Conservation (phyloP, 37 sponge, comb jelly and placozoan species). For the Lycopodina hypogea region DNA sequence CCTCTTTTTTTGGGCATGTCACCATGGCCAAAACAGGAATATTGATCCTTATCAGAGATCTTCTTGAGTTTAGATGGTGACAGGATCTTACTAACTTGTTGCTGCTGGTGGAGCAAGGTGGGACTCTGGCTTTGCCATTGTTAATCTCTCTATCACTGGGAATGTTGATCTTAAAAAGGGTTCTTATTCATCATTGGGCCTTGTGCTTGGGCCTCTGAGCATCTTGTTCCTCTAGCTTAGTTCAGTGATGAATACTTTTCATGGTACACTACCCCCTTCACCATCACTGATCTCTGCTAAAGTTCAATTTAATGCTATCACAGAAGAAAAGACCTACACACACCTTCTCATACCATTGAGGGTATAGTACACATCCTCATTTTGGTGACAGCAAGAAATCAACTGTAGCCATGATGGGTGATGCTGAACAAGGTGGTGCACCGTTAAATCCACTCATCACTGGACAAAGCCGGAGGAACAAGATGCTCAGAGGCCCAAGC, state of each 20-base stretch:
- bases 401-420: neutral
- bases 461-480: neutral
- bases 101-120: neutral
- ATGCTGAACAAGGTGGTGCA: neutral
- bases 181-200: constrained; percentile 33
- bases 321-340: too few relatives aligned
- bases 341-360: too few relatives aligned
- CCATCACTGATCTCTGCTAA: too few relatives aligned
- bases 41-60: constrained; percentile 66
- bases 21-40: constrained; percentile 72
- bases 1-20: constrained; percentile 96
- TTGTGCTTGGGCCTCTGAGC: constrained; percentile 56
- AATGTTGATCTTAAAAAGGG: constrained; percentile 1
- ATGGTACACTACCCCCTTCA: too few relatives aligned
- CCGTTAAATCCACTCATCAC: constrained; percentile 14
- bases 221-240: neutral
- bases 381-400: constrained; percentile 11
- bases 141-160: neutral
- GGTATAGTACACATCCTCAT: neutral
- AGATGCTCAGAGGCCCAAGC: too few relatives aligned
- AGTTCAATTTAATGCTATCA: too few relatives aligned
- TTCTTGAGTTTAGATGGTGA: constrained; percentile 75
- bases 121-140: neutral
- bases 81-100: constrained; percentile 8
- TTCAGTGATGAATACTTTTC: too few relatives aligned